A percentile compares a stretch with the other conserved stretches of the same genome.
phyloP scores from a whole-genome alignment of 1,140 invertebrate species.

The Drosophila tani region DNA sequence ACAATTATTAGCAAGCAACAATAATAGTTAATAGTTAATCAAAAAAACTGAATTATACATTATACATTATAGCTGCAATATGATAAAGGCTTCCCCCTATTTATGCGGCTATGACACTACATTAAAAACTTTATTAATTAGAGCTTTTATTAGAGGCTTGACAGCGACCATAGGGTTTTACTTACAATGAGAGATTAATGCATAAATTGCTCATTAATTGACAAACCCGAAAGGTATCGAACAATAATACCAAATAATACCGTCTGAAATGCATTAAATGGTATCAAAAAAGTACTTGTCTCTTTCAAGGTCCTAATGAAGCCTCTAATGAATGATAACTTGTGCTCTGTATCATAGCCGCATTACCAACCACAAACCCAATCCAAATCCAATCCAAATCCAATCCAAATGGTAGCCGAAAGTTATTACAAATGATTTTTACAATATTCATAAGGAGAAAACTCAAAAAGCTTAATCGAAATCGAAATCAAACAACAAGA shows the following conservation, averaged over 20 bases:
- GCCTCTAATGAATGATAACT: too few relatives aligned
- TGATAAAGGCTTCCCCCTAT: slow-evolving; percentile 20
- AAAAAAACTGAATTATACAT: slow-evolving; percentile 28
- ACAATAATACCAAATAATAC: too few relatives aligned
- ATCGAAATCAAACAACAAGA: slow-evolving; percentile 27
- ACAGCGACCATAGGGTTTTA: background rate
- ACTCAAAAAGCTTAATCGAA: slow-evolving; percentile 39
- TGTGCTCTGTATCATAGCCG: too few relatives aligned
- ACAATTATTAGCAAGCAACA: slow-evolving; percentile 49
- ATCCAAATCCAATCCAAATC: slow-evolving; percentile 1
- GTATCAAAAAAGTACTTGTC: too few relatives aligned
- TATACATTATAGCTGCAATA: slow-evolving; percentile 22
- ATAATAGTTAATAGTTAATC: slow-evolving; percentile 50
- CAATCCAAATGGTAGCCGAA: slow-evolving; percentile 9
- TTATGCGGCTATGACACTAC: too few relatives aligned
- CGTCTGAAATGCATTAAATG: too few relatives aligned
- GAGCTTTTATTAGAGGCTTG: too few relatives aligned
- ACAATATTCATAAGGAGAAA: slow-evolving; percentile 39
- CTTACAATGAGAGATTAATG: too few relatives aligned
- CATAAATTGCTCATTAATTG: too few relatives aligned
- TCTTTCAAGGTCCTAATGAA: too few relatives aligned
- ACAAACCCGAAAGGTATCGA: too few relatives aligned
- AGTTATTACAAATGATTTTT: slow-evolving; percentile 35
- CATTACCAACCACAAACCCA: background rate
- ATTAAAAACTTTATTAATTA: too few relatives aligned